These are phyloP conservation scores for Sebastes iracundus DNA, from an alignment of 2,797 vertebrate species.

Conservation along the genomic window DNA sequence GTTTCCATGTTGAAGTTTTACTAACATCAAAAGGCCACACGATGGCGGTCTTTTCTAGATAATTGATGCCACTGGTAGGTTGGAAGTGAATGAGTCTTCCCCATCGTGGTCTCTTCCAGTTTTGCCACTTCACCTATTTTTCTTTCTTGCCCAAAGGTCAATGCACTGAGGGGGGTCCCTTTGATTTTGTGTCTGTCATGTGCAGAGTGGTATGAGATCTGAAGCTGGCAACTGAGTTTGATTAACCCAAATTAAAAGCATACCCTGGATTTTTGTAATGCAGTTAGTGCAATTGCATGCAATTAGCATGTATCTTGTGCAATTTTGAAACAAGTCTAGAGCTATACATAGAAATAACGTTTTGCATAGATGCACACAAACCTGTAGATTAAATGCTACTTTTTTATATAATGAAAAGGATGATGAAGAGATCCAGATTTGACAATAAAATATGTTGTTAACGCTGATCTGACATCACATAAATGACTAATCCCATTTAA, in stretches of 20 bases:
- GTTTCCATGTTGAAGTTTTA: neutral
- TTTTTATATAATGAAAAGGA: neutral
- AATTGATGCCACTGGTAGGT: neutral
- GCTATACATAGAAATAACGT: neutral
- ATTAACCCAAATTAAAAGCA: neutral
- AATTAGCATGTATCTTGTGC: neutral
- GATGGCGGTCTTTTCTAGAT: conserved; percentile 23
- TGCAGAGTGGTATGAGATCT: neutral
- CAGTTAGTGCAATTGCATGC: neutral
- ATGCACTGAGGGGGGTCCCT: neutral
- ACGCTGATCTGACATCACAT: neutral
- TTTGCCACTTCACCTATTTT: neutral
- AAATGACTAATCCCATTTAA: neutral
- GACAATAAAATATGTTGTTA: neutral
- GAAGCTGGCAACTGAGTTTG: neutral
- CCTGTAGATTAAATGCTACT: neutral
- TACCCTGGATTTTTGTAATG: neutral
- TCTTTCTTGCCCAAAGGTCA: neutral
- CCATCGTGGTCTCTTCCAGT: neutral
- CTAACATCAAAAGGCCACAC: conserved; percentile 7
- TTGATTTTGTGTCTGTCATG: neutral
- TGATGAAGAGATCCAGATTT: neutral
- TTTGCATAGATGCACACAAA: neutral
- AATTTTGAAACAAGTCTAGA: neutral
- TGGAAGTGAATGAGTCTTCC: neutral